Percentiles rank a stretch among this genome's conserved stretches.
phyloP scores from a whole-genome alignment of 2,113 vertebrate species.

The Pongo abelii region DNA sequence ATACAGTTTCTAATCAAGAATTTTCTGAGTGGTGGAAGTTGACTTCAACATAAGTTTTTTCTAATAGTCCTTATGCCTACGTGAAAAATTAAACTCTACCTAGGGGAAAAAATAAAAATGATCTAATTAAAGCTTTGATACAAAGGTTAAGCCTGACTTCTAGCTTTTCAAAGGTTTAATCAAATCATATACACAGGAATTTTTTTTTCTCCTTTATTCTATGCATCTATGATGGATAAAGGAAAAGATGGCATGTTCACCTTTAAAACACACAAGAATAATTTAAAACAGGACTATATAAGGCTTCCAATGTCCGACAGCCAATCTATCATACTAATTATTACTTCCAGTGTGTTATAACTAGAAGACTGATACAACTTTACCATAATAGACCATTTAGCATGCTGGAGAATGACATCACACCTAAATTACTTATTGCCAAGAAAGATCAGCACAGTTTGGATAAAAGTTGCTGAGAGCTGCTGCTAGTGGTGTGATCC shows the following conservation, averaged over 20 bases:
- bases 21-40: not conserved
- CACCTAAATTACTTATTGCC: not conserved
- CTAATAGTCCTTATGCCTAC: not conserved
- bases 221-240: not conserved
- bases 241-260: not conserved
- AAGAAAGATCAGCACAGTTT: not conserved
- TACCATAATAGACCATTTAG: not conserved
- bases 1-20: not conserved
- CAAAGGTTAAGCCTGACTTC: not conserved
- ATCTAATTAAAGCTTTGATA: not conserved
- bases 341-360: not conserved
- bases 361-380: not conserved
- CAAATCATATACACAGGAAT: not conserved
- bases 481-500: not conserved
- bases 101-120: not conserved
- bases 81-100: slow-evolving; percentile 20
- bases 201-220: not conserved
- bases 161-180: not conserved
- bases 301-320: not conserved
- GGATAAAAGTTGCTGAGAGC: not conserved
- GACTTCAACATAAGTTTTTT: not conserved
- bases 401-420: not conserved
- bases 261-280: not conserved
- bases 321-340: not conserved
- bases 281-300: not conserved